Evolutionary conservation across 1,140 invertebrate genomes (phyloP).

Genomic region (Ceratina calcarata): DNA sequence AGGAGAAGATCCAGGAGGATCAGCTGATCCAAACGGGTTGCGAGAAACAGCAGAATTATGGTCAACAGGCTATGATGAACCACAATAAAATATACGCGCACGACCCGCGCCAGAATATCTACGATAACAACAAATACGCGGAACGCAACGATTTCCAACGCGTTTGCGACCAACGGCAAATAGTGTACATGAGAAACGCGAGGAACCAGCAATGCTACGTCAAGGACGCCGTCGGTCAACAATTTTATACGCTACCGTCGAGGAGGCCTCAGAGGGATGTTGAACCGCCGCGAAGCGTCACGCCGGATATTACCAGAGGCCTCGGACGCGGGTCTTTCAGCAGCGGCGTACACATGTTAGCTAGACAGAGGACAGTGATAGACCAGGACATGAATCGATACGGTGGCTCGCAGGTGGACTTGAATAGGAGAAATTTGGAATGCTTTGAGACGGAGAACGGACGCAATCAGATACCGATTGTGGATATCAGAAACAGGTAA

Average conservation of each 20-base stretch:
- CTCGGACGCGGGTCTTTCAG: conserved; percentile 70
- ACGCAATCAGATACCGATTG: conserved; percentile 49
- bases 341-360: conserved; percentile 72
- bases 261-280: conserved; percentile 71
- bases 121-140: conserved; percentile 45
- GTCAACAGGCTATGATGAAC: conserved; percentile 10
- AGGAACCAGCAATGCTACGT: conserved; percentile 63
- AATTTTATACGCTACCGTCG: conserved; percentile 76
- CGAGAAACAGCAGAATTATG: conserved; percentile 38
- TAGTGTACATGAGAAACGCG: conserved; percentile 59
- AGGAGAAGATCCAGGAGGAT: conserved; percentile 49
- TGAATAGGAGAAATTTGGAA: conserved; percentile 30
- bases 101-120: conserved; percentile 20
- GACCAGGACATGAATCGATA: conserved; percentile 13
- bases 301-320: conserved; percentile 82
- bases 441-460: conserved; percentile 49
- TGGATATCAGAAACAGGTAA: conserved; percentile 75
- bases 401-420: conserved; percentile 14
- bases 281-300: conserved; percentile 80
- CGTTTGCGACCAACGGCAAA: conserved; percentile 47
- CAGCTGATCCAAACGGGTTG: conserved; percentile 21
- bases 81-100: conserved; percentile 10
- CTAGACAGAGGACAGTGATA: conserved; percentile 62
- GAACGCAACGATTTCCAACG: conserved; percentile 62
- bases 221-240: conserved; percentile 48